Conservation (phyloP, 2,113 vertebrate species). For the Cercocebus atys region DNA sequence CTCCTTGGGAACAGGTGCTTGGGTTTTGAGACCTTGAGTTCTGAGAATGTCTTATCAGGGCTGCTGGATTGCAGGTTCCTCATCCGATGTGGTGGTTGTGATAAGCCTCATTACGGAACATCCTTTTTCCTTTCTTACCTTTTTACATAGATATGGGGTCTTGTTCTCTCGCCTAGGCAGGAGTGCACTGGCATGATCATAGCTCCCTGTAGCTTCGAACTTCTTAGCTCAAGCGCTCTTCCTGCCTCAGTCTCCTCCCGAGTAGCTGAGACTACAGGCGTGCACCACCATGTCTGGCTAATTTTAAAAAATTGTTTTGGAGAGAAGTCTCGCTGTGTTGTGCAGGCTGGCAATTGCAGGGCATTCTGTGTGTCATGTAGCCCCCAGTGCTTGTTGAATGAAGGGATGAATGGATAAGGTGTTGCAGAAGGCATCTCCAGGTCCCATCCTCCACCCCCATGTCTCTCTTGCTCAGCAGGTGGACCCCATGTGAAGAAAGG, state of each 20-base stretch:
- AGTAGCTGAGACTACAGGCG: no score
- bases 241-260: no score
- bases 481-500: not conserved
- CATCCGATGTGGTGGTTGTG: fast-evolving
- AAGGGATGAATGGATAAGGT: not conserved
- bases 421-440: not conserved
- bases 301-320: no score
- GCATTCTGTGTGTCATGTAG: not conserved
- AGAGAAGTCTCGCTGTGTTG: no score
- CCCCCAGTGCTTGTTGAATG: not conserved
- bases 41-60: not conserved
- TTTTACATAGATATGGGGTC: no score
- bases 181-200: no score
- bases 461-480: not conserved
- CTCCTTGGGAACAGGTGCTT: not conserved
- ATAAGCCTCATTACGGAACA: not conserved
- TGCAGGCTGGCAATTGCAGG: not conserved
- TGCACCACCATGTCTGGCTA: no score
- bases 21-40: not conserved
- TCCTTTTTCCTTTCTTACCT: not conserved
- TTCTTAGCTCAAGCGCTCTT: no score
- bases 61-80: not conserved
- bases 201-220: no score
- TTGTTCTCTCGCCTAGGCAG: no score
- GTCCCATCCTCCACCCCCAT: fast-evolving